These are phyloP conservation scores for Tretioscincus oriximinensis DNA, from an alignment of 2,113 vertebrate species.

Conservation along the genomic window DNA sequence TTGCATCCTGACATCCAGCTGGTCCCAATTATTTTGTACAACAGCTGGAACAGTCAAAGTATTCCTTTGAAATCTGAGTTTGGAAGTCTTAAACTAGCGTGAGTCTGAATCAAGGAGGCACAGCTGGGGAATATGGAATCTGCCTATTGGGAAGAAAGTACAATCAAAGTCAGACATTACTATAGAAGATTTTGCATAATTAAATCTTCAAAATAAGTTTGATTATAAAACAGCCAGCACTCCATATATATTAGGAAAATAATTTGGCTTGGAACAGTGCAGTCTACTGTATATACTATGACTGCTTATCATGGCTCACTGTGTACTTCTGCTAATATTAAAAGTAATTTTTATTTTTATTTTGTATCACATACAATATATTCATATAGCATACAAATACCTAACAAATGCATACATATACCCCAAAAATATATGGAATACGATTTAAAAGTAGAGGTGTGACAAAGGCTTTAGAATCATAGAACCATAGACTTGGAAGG, in stretches of 20 bases:
- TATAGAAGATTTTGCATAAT: neutral
- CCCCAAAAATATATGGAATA: no score
- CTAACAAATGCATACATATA: no score
- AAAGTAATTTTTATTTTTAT: neutral
- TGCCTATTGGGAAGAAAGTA: constrained; percentile 63
- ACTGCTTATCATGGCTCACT: no score
- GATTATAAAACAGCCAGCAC: neutral
- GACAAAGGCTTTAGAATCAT: no score
- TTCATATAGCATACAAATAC: no score
- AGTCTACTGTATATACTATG: no score
- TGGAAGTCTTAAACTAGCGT: constrained; percentile 50
- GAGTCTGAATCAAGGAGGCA: constrained; percentile 59
- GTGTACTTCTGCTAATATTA: no score
- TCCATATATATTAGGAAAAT: neutral
- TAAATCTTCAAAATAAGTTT: neutral
- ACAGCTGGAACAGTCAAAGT: constrained; percentile 58
- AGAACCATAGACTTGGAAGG: no score
- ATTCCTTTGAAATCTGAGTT: constrained; percentile 61
- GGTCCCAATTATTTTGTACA: constrained; percentile 55
- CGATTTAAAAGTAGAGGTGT: no score
- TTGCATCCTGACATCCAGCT: constrained; percentile 82
- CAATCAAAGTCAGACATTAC: constrained; percentile 34
- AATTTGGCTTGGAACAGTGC: neutral
- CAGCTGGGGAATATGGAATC: constrained; percentile 63
- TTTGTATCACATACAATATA: neutral